Evolutionary conservation across 2,797 vertebrate species (phyloP).

Genomic region (Lindbergichthys nudifrons): DNA sequence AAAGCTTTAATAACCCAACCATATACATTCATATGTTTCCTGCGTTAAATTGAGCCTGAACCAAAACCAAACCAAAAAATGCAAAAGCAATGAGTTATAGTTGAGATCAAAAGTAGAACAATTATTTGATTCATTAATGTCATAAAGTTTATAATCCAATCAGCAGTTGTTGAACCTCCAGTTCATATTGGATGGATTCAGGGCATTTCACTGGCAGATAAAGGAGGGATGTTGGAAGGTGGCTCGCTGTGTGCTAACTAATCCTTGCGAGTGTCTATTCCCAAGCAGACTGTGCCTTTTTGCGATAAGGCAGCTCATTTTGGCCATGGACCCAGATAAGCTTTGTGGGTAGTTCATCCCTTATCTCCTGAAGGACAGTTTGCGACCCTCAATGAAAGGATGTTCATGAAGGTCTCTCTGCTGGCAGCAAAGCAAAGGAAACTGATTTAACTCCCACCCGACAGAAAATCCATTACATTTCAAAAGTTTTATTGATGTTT

Average conservation of each 20-base stretch:
- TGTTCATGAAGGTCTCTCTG: conserved; percentile 59
- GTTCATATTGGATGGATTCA: background rate
- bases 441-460: conserved; percentile 37
- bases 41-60: conserved; percentile 2
- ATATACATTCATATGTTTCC: background rate
- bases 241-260: conserved; percentile 48
- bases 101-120: background rate
- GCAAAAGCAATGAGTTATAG: background rate
- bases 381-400: conserved; percentile 71
- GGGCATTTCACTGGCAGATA: conserved; percentile 40
- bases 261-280: conserved; percentile 68
- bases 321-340: conserved; percentile 77
- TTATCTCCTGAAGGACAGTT: conserved; percentile 87
- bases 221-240: conserved; percentile 32
- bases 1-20: background rate
- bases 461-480: conserved; percentile 33
- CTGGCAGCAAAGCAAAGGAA: conserved; percentile 67
- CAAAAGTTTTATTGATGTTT: conserved; percentile 31
- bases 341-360: conserved; percentile 48
- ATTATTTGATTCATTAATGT: background rate
- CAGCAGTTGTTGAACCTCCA: conserved; percentile 4
- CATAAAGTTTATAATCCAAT: conserved; percentile 19
- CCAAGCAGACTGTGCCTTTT: conserved; percentile 62
- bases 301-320: conserved; percentile 80
- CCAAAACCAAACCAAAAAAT: background rate